A percentile compares a stretch with the other conserved stretches of the same genome.
Conservation (phyloP, 1,140 invertebrate genomes). For the Scaptomyza pallida region DNA sequence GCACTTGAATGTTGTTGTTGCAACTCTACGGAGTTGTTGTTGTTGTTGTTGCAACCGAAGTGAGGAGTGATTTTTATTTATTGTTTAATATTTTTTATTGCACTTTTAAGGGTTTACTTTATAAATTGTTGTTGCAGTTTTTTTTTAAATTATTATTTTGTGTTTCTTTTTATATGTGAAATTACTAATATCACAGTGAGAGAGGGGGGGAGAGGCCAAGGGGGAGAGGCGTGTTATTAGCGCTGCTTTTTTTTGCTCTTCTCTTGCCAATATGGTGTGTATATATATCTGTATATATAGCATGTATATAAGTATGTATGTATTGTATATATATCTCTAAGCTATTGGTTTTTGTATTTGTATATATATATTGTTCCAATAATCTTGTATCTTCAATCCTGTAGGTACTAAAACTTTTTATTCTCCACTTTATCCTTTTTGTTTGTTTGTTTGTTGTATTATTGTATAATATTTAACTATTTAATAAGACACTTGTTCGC, state of each 20-base stretch:
- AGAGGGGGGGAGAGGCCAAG: constrained; percentile 21
- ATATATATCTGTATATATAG: constrained; percentile 11
- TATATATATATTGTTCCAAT: constrained; percentile 65
- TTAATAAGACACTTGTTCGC: constrained; percentile 81
- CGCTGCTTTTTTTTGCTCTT: constrained; percentile 22
- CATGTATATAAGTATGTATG: constrained; percentile 21
- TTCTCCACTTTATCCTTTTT: constrained; percentile 15
- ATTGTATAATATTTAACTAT: constrained; percentile 47
- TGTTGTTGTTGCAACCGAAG: background rate
- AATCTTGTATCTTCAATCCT: constrained; percentile 76
- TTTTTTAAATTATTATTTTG: constrained; percentile 21
- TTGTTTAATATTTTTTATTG: constrained; percentile 54
- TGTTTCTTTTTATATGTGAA: constrained; percentile 58
- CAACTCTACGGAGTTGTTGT: background rate
- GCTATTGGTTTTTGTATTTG: constrained; percentile 42
- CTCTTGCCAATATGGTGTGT: constrained; percentile 35
- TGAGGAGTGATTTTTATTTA: constrained; percentile 4
- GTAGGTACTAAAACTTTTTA: constrained; percentile 77
- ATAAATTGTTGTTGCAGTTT: constrained; percentile 13
- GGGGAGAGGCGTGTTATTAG: constrained; percentile 34
- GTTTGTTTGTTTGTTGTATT: constrained; percentile 31
- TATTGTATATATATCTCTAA: constrained; percentile 27
- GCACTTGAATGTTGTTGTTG: constrained; percentile 10
- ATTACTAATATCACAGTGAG: constrained; percentile 80
- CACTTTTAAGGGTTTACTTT: constrained; percentile 52